Base-by-base conservation (phyloP, 2,113 vertebrate genomes). In the Oceanites oceanicus region DNA sequence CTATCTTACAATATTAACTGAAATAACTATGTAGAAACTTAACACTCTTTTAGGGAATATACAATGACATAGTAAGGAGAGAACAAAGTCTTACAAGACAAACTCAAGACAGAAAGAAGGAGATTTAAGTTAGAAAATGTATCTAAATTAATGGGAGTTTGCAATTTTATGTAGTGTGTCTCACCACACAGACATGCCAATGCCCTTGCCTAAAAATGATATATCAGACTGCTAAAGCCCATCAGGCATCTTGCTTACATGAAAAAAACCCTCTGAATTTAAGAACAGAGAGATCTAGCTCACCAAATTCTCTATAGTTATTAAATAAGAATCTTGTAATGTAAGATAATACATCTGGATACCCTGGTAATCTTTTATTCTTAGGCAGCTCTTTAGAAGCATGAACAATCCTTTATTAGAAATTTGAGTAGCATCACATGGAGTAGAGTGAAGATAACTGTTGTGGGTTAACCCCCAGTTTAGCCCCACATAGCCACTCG, bases 401-500 rank as follows among this genome's bases (percentile, higher is more conserved):
- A 58, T 52, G 21, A 91, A 53, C 5, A 36, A 12, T 34, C 38
- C 6, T 88, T n/a, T 66, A 25, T 30, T n/a, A 70, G 50, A 77
- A 85, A 85, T 58, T 34, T 71, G 30, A 55, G 23, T 27, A 53
- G 3, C 2, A 2, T 38, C 34, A 52, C 13, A 14, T 34, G 15
- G 5, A 20, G 13, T 21, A 93, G 22, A 68, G 6, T 20, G 25
- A 67, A 59, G 7, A 14, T 50, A 50, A 3, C 7, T 61, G 34
- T 49, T 71, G 19, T 45, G 40, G 10, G 5, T 83, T 67, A 86
- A 79, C 2, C 11, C 7, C 49, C 18, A 70, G 11, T 26, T 87
- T 21, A 62, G 34, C 15, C 13, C 44, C 40, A 61, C 12, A 20
- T 8, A 86, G 23, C 9, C 0, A 0, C 40, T 70, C 3, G 1